These are phyloP conservation scores for Barnardius zonarius DNA, from an alignment of 2,113 vertebrate genomes.

Conservation along the genomic window DNA sequence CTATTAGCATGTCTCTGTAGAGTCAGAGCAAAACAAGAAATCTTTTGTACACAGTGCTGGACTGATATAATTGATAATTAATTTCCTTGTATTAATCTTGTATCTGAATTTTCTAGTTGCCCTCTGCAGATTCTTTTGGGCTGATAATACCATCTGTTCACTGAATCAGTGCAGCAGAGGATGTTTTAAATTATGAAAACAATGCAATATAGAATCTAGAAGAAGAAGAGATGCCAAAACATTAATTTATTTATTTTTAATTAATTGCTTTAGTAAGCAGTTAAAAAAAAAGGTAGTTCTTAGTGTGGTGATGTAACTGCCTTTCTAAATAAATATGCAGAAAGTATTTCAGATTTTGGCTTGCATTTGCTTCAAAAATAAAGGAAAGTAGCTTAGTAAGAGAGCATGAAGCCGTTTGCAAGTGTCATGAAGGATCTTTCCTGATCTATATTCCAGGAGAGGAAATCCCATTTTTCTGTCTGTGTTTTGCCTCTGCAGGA, in stretches of 20 bases:
- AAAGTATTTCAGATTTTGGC: background rate
- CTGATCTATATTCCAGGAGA: background rate
- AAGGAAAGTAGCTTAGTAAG: background rate
- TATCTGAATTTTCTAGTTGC: slow-evolving; percentile 47
- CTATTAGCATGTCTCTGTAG: background rate
- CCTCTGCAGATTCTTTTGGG: slow-evolving; percentile 37
- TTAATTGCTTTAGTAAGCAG: background rate
- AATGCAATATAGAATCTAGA: slow-evolving; percentile 1
- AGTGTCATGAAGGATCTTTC: background rate
- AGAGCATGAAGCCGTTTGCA: background rate
- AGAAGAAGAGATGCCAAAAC: slow-evolving; percentile 23
- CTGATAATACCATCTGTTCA: slow-evolving; percentile 63
- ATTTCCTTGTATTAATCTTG: slow-evolving; percentile 53
- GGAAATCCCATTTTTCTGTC: background rate
- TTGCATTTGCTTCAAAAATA: background rate
- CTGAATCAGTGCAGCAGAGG: slow-evolving; percentile 29
- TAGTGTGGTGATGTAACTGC: background rate
- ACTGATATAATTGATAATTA: slow-evolving; percentile 34
- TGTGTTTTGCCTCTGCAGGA: background rate
- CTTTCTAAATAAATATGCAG: background rate
- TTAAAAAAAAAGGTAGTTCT: background rate
- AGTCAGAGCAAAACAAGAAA: background rate
- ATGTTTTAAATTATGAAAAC: slow-evolving; percentile 58
- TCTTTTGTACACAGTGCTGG: background rate
- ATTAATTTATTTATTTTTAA: slow-evolving; percentile 55